phyloP scores from a whole-genome alignment of 2,888 invertebrate species.

The Hypselothyrea guttata region DNA sequence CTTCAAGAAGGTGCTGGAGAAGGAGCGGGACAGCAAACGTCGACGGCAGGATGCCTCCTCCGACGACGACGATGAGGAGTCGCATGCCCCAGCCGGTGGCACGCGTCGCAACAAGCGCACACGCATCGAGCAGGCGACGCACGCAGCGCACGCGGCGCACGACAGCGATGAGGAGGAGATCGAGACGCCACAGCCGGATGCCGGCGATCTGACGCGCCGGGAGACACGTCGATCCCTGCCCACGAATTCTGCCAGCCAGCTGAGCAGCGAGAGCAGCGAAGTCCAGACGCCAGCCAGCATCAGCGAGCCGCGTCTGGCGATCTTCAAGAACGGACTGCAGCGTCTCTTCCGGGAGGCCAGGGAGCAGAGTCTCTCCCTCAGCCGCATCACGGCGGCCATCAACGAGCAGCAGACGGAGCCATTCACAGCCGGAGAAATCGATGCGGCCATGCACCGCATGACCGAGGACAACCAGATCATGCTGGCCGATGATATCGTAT shows the following conservation, averaged over 20 bases:
- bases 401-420: conserved; percentile 85
- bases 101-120: conserved; percentile 75
- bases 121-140: conserved; percentile 53
- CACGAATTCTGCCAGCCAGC: too few species aligned
- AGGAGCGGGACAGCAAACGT: conserved; percentile 88
- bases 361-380: conserved; percentile 88
- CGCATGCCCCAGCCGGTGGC: conserved; percentile 65
- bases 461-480: conserved; percentile 95
- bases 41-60: conserved; percentile 83
- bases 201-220: conserved; percentile 81
- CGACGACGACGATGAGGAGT: conserved; percentile 82
- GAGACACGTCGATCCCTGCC: conserved; percentile 76
- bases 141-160: conserved; percentile 26
- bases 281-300: conserved; percentile 63
- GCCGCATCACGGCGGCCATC: conserved; percentile 86
- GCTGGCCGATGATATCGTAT: conserved; percentile 92
- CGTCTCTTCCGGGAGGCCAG: conserved; percentile 90
- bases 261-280: conserved; percentile 23
- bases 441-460: conserved; percentile 91
- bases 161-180: conserved; percentile 78
- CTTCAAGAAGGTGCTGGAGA: conserved; percentile 94
- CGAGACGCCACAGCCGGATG: conserved; percentile 78
- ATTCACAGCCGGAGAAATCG: conserved; percentile 88
- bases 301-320: conserved; percentile 83
- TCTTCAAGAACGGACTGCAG: conserved; percentile 89